A percentile compares a stretch with the other conserved stretches of the same genome.
These are phyloP conservation scores for Ctenochaetus hawaiiensis DNA, from an alignment of 2,797 vertebrate genomes.

Conservation along the genomic window DNA sequence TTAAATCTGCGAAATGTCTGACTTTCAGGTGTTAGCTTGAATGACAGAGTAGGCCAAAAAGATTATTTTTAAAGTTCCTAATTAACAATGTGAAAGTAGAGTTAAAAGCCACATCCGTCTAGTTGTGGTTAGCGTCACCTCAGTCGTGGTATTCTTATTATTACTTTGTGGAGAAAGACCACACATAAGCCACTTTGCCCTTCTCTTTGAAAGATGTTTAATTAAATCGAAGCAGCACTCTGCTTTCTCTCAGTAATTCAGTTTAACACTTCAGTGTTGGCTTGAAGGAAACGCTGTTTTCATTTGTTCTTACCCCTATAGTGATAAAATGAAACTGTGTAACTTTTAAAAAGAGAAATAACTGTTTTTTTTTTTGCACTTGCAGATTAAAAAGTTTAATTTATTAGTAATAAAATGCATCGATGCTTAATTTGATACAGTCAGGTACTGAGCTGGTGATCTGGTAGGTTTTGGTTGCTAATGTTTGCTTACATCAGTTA, in stretches of 20 bases:
- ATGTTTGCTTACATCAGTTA: not conserved
- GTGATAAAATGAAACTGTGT: not conserved
- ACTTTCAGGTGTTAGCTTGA: constrained; percentile 30
- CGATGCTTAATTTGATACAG: not conserved
- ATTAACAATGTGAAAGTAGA: constrained; percentile 57
- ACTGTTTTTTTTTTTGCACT: not conserved
- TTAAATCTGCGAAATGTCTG: constrained; percentile 41
- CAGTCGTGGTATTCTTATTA: constrained; percentile 59
- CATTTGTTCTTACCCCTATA: not conserved
- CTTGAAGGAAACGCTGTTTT: constrained; percentile 34
- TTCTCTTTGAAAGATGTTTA: constrained; percentile 65
- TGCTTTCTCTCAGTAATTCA: constrained; percentile 49
- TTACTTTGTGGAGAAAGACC: constrained; percentile 70
- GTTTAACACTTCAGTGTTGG: constrained; percentile 23
- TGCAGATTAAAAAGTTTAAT: constrained; percentile 1
- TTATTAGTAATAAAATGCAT: not conserved
- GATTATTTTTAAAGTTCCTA: constrained; percentile 50
- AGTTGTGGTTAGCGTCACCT: constrained; percentile 63
- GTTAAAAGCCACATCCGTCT: constrained; percentile 64
- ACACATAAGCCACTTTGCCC: constrained; percentile 65
- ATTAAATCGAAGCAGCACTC: constrained; percentile 61
- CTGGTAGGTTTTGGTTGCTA: not conserved
- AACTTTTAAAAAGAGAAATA: constrained; percentile 9
- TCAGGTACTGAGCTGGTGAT: not conserved
- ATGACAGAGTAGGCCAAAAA: constrained; percentile 57